Percentiles rank a stretch among this genome's conserved stretches.
Evolutionary conservation across 2,888 invertebrate genomes (phyloP).

Genomic region (Microctonus brassicae): DNA sequence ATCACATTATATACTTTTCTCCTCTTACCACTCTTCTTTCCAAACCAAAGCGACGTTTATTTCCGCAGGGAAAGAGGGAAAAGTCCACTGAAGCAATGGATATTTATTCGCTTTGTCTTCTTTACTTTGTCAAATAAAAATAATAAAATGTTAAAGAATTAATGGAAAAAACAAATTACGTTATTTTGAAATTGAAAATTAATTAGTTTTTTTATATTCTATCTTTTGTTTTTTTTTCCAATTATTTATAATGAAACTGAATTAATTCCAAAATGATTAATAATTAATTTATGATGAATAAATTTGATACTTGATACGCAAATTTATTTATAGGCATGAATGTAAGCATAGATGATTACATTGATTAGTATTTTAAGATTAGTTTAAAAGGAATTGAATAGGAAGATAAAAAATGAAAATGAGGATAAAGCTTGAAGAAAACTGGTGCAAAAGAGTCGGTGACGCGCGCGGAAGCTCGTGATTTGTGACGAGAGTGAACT

Average conservation of each 20-base stretch:
- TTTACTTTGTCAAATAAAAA: constrained; percentile 22
- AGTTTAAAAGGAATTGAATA: not conserved
- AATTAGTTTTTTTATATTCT: not conserved
- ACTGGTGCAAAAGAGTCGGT: not conserved
- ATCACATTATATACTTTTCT: not conserved
- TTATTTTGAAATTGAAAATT: not conserved
- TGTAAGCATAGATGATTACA: not conserved
- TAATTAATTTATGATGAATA: no score
- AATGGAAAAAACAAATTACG: not conserved
- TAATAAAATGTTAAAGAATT: not conserved
- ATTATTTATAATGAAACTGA: not conserved
- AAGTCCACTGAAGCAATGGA: not conserved
- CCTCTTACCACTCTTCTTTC: not conserved
- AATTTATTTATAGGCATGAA: no score
- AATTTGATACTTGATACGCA: no score
- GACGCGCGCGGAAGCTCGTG: constrained; percentile 27
- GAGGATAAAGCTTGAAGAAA: not conserved
- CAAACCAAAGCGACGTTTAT: not conserved
- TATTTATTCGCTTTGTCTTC: not conserved
- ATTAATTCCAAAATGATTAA: no score
- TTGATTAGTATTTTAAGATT: not conserved
- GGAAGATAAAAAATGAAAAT: not conserved
- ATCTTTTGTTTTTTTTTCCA: no score
- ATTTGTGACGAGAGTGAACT: constrained; percentile 33
- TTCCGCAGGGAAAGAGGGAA: not conserved